These are phyloP conservation scores for Acipenser oxyrinchus DNA, from an alignment of 2,797 vertebrate genomes.

Conservation along the genomic window DNA sequence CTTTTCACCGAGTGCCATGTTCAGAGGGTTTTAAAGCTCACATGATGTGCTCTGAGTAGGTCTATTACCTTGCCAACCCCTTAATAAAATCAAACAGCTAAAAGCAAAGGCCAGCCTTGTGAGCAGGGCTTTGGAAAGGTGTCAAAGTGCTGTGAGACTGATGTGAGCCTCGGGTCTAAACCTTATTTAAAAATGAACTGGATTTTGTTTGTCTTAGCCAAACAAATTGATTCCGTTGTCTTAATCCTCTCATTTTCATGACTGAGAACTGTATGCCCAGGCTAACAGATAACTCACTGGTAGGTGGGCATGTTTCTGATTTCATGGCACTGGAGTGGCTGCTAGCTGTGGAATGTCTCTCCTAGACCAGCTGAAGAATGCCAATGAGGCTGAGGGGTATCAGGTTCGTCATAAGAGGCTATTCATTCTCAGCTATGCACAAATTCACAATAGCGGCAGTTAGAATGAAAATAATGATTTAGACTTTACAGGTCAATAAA, in stretches of 20 bases:
- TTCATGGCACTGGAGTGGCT: constrained; percentile 11
- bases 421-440: not conserved
- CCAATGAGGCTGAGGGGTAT: constrained; percentile 5
- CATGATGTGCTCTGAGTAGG: no score
- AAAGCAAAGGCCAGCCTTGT: no score
- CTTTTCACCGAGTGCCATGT: no score
- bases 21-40: no score
- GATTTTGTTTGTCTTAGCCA: constrained; percentile 29
- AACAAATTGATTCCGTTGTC: constrained; percentile 23
- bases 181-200: constrained; percentile 28
- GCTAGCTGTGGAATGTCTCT: not conserved
- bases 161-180: constrained; percentile 19
- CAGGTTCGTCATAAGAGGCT: not conserved
- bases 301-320: constrained; percentile 21
- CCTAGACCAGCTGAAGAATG: constrained; percentile 8
- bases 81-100: no score
- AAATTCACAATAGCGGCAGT: not conserved
- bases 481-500: no score
- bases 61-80: no score
- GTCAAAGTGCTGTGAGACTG: constrained; percentile 3
- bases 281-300: constrained; percentile 18
- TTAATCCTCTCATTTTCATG: constrained; percentile 21
- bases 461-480: not conserved
- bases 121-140: not conserved
- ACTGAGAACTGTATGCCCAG: constrained; percentile 10